Conservation (phyloP, 2,113 vertebrate species). For the Parus major region DNA sequence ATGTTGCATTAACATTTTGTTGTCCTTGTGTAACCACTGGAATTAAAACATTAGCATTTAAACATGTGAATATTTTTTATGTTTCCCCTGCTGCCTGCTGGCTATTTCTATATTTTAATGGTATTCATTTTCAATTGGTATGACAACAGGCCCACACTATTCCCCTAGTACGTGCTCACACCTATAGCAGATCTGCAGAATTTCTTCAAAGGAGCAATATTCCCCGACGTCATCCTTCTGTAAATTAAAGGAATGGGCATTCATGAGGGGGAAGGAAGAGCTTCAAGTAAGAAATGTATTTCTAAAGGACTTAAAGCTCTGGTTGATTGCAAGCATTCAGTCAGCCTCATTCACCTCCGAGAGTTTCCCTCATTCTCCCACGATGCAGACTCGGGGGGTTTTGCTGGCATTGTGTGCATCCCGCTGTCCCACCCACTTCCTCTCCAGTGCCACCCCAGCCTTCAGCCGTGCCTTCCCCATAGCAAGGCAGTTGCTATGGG, state of each 20-base stretch:
- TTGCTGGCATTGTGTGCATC: background rate
- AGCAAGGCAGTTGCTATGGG: conserved; percentile 8
- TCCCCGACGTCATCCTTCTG: background rate
- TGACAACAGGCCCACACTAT: background rate
- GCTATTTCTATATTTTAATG: background rate
- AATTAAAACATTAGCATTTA: conserved; percentile 83
- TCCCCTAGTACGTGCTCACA: background rate
- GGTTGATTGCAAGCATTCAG: conserved; percentile 7
- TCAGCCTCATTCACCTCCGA: background rate
- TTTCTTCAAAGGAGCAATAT: background rate
- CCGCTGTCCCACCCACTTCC: conserved; percentile 22
- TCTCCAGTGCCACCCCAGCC: background rate
- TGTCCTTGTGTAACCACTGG: conserved; percentile 76
- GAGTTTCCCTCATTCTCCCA: conserved; percentile 18
- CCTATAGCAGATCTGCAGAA: background rate
- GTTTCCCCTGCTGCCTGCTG: conserved; percentile 21
- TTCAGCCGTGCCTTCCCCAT: background rate
- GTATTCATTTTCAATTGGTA: background rate
- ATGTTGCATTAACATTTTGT: conserved; percentile 82
- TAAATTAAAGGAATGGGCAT: conserved; percentile 39
- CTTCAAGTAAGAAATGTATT: conserved; percentile 42
- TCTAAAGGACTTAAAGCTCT: conserved; percentile 33
- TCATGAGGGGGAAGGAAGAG: conserved; percentile 45
- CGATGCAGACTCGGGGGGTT: background rate
- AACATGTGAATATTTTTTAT: conserved; percentile 53